Percentiles rank a stretch among this genome's conserved stretches.
Evolutionary conservation across 2,113 vertebrate species (phyloP).

Genomic region (Synodontis membranacea): DNA sequence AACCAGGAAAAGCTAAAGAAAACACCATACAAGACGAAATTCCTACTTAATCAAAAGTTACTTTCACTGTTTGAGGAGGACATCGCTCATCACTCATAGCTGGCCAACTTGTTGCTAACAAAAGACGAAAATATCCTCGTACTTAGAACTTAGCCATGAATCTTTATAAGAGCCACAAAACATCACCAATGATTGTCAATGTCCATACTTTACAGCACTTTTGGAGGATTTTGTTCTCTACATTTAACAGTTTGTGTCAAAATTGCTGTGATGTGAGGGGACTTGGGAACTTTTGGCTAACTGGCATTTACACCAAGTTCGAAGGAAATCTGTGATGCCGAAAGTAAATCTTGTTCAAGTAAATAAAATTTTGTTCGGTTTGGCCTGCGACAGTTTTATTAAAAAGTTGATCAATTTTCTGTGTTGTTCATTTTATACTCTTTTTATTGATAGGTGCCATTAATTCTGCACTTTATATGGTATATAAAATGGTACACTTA

Average conservation of each 20-base stretch:
- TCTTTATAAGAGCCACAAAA: too few relatives aligned
- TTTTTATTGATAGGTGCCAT: background rate
- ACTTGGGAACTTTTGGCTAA: background rate
- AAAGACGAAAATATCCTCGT: too few relatives aligned
- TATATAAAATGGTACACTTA: background rate
- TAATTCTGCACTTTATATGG: background rate
- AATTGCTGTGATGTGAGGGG: background rate
- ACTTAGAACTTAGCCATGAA: too few relatives aligned
- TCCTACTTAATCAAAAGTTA: background rate
- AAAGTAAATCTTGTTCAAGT: background rate
- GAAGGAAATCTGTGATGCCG: background rate
- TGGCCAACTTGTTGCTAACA: too few relatives aligned
- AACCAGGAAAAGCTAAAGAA: background rate
- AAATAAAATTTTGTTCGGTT: background rate
- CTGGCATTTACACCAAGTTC: background rate
- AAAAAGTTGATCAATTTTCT: background rate
- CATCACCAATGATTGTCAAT: too few relatives aligned
- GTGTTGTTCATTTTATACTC: background rate
- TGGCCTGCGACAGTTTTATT: background rate
- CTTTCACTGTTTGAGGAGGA: too few relatives aligned
- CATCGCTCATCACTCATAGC: too few relatives aligned
- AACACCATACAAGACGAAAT: background rate
- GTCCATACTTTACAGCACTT: too few relatives aligned
- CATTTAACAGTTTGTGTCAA: too few relatives aligned
- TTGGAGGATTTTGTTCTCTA: too few relatives aligned